These are phyloP conservation scores for Dasyprocta punctata DNA, from an alignment of 2,113 vertebrate genomes.

Conservation along the genomic window DNA sequence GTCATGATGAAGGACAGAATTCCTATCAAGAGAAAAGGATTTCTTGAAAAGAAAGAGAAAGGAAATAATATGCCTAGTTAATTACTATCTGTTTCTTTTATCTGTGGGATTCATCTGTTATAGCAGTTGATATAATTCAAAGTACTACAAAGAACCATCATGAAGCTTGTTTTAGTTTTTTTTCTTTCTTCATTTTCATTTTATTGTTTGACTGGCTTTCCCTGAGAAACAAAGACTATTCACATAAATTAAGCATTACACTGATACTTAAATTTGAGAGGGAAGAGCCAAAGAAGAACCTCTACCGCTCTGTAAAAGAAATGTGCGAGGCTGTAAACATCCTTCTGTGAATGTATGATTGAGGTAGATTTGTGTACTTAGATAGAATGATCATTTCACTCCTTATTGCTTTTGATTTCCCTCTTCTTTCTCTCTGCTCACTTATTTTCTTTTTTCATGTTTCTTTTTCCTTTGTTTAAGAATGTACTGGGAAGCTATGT, in stretches of 20 bases:
- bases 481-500: not conserved
- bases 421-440: not conserved
- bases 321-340: not conserved
- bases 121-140: not conserved
- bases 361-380: not conserved
- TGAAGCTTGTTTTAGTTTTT: not conserved
- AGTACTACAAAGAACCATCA: not conserved
- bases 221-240: constrained; percentile 19
- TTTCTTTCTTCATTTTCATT: not conserved
- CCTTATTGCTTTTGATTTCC: not conserved
- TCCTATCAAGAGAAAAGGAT: not conserved
- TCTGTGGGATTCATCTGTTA: not conserved
- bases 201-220: constrained; percentile 3
- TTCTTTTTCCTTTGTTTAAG: not conserved
- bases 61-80: not conserved
- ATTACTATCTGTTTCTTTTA: not conserved
- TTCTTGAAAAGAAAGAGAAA: not conserved
- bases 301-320: not conserved
- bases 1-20: not conserved
- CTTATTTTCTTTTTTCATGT: not conserved
- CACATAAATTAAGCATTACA: constrained; percentile 5
- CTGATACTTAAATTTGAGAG: constrained; percentile 13
- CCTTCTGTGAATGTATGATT: not conserved
- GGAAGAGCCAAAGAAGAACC: not conserved
- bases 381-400: not conserved